Evolutionary conservation across 2,888 invertebrate species (phyloP), one percentile per base, ranked within the genome.

Genomic region (Hypena proboscidalis): DNA sequence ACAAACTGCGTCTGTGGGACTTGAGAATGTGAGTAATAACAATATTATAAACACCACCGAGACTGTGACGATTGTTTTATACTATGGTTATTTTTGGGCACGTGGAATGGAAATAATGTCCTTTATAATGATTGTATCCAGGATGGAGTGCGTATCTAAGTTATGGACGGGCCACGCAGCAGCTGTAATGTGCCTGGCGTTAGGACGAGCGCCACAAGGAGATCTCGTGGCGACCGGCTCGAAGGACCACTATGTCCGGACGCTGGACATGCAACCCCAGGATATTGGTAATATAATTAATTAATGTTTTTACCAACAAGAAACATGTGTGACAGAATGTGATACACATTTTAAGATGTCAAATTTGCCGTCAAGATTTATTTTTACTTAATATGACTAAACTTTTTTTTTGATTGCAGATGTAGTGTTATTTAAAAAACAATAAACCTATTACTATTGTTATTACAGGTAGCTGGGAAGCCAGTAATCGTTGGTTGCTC

Each of bases 1-100:
- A 95, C 77, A 94, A 95, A 67, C 94, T 97, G 35, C 91, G 96
- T n/a, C 92, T 96, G 5, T 97, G 97, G 97, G 97, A 97, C 80
- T 78, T 97, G 7, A 87, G 95, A 57, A 95, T 92, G 93, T 93
- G 60, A 73, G 84, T 65, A 17, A 10, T 10, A 3, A 8, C 9
- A 4, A 17, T 4, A 17, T 17, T 17, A 17, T 5, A 17, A 17
- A 17, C 3, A 4, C 5, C 17, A 3, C 17, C 17, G 17, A 17
- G 17, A 17, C 3, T 4, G 3, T 4, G 17, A 17, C 17, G 17
- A 5, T 17, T 5, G 3, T 17, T 17, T 17, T 17, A n/a, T n/a
- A n/a, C n/a, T n/a, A n/a, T n/a, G n/a, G n/a, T n/a, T n/a, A n/a
- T n/a, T n/a, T n/a, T n/a, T n/a, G n/a, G n/a, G n/a, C n/a, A n/a